Conservation (phyloP, 2,888 invertebrate species). For the Rotaria socialis region DNA sequence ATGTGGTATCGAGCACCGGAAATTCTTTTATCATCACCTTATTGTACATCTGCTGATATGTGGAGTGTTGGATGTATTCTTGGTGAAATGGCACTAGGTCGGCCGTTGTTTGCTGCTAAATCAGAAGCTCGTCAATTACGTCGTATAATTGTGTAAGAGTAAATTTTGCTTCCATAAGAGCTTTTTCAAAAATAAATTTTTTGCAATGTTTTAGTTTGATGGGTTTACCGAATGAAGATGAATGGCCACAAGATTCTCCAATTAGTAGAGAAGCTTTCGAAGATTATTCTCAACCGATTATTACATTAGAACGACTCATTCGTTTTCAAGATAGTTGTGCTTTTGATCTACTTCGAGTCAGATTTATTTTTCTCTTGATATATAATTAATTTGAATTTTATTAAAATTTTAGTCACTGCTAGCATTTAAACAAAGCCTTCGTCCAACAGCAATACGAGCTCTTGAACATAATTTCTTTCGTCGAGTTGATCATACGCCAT, state of each 20-base stretch:
- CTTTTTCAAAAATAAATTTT: background rate
- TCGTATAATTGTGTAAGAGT: background rate
- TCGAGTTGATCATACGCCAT: background rate
- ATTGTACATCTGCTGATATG: slow-evolving; percentile 64
- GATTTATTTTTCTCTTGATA: background rate
- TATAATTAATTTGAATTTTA: background rate
- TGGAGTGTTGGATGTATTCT: slow-evolving; percentile 41
- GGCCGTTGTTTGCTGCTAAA: background rate
- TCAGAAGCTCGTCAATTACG: slow-evolving; percentile 19
- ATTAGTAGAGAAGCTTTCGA: background rate
- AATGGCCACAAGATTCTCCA: background rate
- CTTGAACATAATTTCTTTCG: slow-evolving; percentile 2
- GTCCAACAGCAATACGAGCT: background rate
- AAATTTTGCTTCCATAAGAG: too few species aligned
- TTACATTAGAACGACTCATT: background rate
- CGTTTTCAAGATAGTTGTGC: slow-evolving; percentile 10
- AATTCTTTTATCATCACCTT: slow-evolving; percentile 66
- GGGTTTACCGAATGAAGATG: background rate
- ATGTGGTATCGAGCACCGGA: slow-evolving; percentile 60
- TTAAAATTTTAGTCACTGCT: background rate
- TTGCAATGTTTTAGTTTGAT: background rate
- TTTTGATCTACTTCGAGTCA: background rate
- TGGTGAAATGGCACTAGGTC: slow-evolving; percentile 18
- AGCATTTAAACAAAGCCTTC: background rate
- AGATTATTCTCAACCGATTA: background rate